Evolutionary conservation across 2,113 vertebrate species (phyloP), one percentile per base, ranked within the genome.

Genomic region (Phaetusa simplex): DNA sequence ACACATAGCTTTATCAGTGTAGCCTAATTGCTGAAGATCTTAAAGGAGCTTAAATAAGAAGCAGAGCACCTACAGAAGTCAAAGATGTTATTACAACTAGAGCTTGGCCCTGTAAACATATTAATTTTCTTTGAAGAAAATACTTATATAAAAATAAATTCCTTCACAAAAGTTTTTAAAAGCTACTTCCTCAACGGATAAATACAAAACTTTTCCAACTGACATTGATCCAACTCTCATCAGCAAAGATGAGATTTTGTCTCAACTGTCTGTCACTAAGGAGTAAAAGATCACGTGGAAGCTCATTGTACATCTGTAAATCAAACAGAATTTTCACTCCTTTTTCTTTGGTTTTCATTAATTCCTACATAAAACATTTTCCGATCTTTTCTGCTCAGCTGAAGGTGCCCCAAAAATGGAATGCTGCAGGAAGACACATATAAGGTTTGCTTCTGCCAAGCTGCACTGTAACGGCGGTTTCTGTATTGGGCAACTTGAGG

Each of bases 21-120:
- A 90, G 90, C 86, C 45, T 90, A 92, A 97, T 95, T 94, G 92
- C 88, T 86, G 30, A 42, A 36, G 79, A 92, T 77, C 93, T 55
- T 50, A 45, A 70, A 88, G 86, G 59, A 91, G 80, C 72, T 90
- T 82, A 24, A 91, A 70, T 7, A 42, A 92, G 82, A 23, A 83
- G 82, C 62, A 50, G 43, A 96, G 61, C 65, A 86, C 80, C 80
- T 88, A 73, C 90, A 76, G 76, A 78, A 96, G 80, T 50, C 82
- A 21, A 52, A 84, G 80, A 89, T 49, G 72, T 43, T 74, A 12
- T 8, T 86, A 77, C 59, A 49, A 66, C 45, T n/a, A 12, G 21
- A 76, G 62, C 45, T 15, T 17, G 34, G 80, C 85, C 59, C 76
- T 64, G 59, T 55, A 93, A 97, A 88, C 29, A 11, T 2, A 59